Percentiles rank a stretch among this genome's conserved stretches.
Evolutionary conservation across 2,888 invertebrate genomes (phyloP).

Genomic region (Volucella inanis): DNA sequence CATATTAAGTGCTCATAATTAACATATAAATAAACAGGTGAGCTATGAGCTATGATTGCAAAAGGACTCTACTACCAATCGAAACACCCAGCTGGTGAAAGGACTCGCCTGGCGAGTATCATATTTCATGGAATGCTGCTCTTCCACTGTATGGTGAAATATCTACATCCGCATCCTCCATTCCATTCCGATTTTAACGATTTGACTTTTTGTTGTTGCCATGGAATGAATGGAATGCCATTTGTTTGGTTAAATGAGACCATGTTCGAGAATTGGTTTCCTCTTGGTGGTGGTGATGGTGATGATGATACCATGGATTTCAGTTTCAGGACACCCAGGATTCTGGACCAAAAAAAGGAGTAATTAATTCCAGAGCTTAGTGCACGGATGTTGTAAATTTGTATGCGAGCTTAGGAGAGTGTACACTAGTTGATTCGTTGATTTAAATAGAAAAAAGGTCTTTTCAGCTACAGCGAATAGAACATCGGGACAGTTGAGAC

Average conservation of each 20-base stretch:
- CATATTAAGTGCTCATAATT: conserved; percentile 56
- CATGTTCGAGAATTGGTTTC: not conserved
- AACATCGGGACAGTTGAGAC: not conserved
- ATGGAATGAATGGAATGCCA: conserved; percentile 46
- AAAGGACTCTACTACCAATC: conserved; percentile 12
- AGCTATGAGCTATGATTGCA: conserved; percentile 29
- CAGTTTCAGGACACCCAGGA: not conserved
- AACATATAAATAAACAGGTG: conserved; percentile 46
- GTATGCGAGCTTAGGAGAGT: not conserved
- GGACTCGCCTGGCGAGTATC: conserved; percentile 7
- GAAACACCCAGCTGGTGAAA: not conserved
- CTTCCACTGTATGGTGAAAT: conserved; percentile 3
- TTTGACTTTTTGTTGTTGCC: not conserved
- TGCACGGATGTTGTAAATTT: conserved; percentile 38
- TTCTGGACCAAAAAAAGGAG: conserved; percentile 2
- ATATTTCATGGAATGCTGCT: conserved; percentile 22
- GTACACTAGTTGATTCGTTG: conserved; percentile 1
- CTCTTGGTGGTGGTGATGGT: not conserved
- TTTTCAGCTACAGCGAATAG: not conserved
- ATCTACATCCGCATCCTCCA: conserved; percentile 11
- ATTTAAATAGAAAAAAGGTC: not conserved
- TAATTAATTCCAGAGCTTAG: conserved; percentile 45
- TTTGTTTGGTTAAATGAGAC: conserved; percentile 30
- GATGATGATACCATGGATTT: conserved; percentile 18
- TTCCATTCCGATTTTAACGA: not conserved